Evolutionary conservation across 2,888 invertebrate genomes (phyloP), one percentile per base, ranked within the genome.

Genomic region (Eustalomyia histrio): DNA sequence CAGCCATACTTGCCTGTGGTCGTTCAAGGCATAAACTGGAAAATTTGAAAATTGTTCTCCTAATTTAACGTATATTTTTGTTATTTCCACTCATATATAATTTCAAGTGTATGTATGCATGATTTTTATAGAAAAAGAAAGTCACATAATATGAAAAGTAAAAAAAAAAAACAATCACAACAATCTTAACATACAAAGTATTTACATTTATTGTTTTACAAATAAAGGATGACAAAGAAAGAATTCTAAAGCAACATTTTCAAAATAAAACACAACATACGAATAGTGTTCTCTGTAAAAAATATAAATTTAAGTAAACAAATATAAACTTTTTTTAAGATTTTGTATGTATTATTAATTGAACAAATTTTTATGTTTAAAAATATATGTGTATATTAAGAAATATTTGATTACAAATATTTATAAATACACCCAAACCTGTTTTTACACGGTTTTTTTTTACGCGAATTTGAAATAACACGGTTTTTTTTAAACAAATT

Each of bases 311-410:
- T 6, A 2, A 47, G 6, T n/a, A 47, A 47, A n/a, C n/a, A n/a
- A 47, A n/a, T 58, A 35, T 60, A 3, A 60, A 52, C 47, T 57
- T 63, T 64, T 29, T 29, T 57, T 10, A 18, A 57, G 35, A 65
- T 73, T 29, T 64, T 64, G 47, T 18, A 73, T 64, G 47, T 18
- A 73, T 73, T 57, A 57, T 57, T 73, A 64, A 73, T 73, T 50
- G 57, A 33, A 63, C 24, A 72, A 55, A 61, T 55, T 14, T 64
- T 33, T 17, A n/a, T 33, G 29, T 47, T 47, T n/a, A 47, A 33
- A 43, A 47, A 35, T 39, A 47, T 16, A 47, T 47, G n/a, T n/a
- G 14, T 1, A n/a, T n/a, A n/a, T n/a, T 3, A n/a, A n/a, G 16
- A 1, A 47, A 68, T 58, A n/a, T 55, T 67, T 57, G 18, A 6